Evolutionary conservation across 2,888 invertebrate genomes (phyloP), one percentile per base, ranked within the genome.

Genomic region (Phalangium opilio): DNA sequence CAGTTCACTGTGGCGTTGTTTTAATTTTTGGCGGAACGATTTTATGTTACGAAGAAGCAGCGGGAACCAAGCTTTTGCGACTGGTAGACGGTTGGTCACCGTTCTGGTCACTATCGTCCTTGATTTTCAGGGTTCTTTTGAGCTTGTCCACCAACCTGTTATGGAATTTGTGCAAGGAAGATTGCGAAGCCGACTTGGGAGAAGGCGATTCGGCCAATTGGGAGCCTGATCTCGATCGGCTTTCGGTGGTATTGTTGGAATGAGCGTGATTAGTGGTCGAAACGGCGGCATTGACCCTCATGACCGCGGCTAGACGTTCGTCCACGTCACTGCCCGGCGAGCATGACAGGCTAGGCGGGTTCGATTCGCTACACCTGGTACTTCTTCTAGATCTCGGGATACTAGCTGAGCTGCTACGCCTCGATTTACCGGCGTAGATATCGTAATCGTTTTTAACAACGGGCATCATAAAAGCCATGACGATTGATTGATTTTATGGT

Each of bases 401-500:
- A 5, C 43, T 41, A 14, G 38, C 48, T 20, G 42, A 34, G 17
- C 48, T 45, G 47, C 74, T 73, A 19, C 73, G 72, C 58, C 85
- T 74, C 47, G 78, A 75, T 43, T 84, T 76, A 65, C 78, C 78
- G 56, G 82, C 79, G 74, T 87, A 87, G 63, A 87, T 85, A 67
- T 87, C 83, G 77, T 83, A 87, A 68, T 87, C 85, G 72, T 86
- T 87, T 73, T 86, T 86, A 71, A 87, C 78, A 57, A 87, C 86
- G 50, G 86, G 87, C 83, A 87, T 85, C 86, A 86, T 86, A 72
- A 87, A 87, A 74, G 87, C 87, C 87, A 87, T 87, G 59, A 3
- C 18, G 18, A 38, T 3, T 17, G 27, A 27, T 27, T 27, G 27
- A 27, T 27, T 27, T 27, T 27, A 7, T n/a, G 8, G 4, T 27